Base-by-base conservation (phyloP, 2,888 invertebrate species). In the Antitype chi region DNA sequence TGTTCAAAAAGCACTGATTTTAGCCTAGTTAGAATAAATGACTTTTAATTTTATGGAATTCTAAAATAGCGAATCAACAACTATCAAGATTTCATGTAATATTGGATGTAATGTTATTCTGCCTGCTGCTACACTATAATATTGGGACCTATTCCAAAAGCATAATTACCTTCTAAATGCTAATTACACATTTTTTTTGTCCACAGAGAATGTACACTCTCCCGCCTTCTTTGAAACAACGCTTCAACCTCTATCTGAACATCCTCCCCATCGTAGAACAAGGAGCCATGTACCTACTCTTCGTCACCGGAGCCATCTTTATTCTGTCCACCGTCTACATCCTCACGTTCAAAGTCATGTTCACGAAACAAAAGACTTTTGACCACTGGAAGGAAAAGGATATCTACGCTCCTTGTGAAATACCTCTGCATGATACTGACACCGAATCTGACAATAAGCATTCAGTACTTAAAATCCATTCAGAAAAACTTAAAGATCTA, bases 211-310 rank as follows among this genome's bases (percentile, higher is more conserved):
- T 98, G 97, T 97, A 97, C 88, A 94, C 97, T 6, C 95, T 98
- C 5, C 98, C 98, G 0, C 94, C 97, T 2, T 91, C 93, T 0
- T 92, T 98, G 87, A 96, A 97, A 75, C 94, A 97, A 49, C 97
- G 97, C 43, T 98, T 98, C 94, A 97, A 97, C 81, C 92, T 98
- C 20, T 98, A 98, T 92, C 93, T 98, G 8, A 98, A 98, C 90
- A 96, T 98, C 9, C 91, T 98, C 6, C 98, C 98, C 0, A 88
- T 97, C 0, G 96, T 97, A 0, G 97, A 98, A 91, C 94, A 95
- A 76, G 93, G 93, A 0, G 90, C 96, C 0, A 97, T 97, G 94
- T 98, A 97, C 89, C 69, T 96, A 0, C 96, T 97, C 81, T 92
- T 97, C 62, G 84, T 96, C 0, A 97, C 97, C 0, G 96, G 96